Base-by-base conservation (phyloP, 2,113 vertebrate species). In the Coptodon bakossiorum region DNA sequence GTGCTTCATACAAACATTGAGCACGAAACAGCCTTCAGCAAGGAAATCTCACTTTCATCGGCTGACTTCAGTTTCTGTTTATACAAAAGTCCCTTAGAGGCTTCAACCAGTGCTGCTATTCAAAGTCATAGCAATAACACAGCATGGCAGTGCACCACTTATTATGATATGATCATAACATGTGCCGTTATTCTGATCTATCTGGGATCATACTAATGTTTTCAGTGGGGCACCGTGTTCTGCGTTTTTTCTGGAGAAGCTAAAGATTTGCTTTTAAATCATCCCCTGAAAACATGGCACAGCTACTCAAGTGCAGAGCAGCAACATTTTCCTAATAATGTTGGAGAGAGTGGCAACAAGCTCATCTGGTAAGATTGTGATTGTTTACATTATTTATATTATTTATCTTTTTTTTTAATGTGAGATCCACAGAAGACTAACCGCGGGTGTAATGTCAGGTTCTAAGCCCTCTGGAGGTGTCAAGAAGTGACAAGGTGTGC, bases 401-500 rank as follows among this genome's bases (percentile, higher is more conserved):
- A 34, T 34, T 63, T 19, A 10, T 11, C 3, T 6, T 11, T 17
- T 59, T 16, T 63, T 34, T 31, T 0, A 2, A 80, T 79, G 81
- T 82, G 86, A 86, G 57, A 22, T 43, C 29, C 16, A 80, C 38
- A 81, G 22, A 80, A 29, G 76, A 83, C 22, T 22, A 36, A 45
- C 82, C 61, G 82, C 73, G 43, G 36, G 63, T n/a, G 6, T 31
- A 50, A 3, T 89, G 66, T 57, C 43, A 61, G 43, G 54, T 80
- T 84, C 24, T 24, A 19, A 90, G 82, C 84, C 82, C 43, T 56
- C 76, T 4, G 48, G 83, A 85, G 76, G 66, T 53, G 85, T 80
- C 22, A 19, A 59, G 63, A 81, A 85, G 56, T 86, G 79, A 88
- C 56, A 29, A 82, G 89, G 79, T 86, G 85, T 86, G 85, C 59